These are phyloP conservation scores for Zalophus californianus DNA, from an alignment of 2,797 vertebrate genomes.

Conservation along the genomic window DNA sequence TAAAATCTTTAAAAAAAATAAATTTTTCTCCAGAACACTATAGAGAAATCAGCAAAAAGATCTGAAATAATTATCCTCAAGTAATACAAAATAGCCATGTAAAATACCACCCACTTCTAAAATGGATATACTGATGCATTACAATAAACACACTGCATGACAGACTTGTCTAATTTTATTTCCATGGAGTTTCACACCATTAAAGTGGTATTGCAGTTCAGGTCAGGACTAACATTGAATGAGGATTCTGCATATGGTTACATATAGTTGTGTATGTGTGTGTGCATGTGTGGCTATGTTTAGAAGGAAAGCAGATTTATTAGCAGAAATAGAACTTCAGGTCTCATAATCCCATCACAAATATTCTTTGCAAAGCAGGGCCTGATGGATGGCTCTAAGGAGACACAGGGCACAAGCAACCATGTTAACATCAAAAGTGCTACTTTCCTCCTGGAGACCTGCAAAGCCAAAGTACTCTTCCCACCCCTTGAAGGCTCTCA, in stretches of 20 bases:
- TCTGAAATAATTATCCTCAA: conserved; percentile 52
- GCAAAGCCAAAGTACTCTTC: background rate
- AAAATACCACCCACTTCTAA: conserved; percentile 55
- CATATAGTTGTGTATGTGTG: background rate
- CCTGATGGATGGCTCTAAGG: background rate
- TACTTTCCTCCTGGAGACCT: background rate
- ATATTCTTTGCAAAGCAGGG: background rate
- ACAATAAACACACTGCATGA: conserved; percentile 21
- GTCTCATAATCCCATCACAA: background rate
- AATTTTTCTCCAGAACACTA: conserved; percentile 28
- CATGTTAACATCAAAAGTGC: background rate
- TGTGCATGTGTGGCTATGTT: background rate
- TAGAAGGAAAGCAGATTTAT: background rate
- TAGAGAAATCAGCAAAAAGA: conserved; percentile 33
- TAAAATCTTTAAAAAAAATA: background rate
- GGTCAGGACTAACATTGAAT: conserved; percentile 13
- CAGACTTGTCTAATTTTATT: conserved; percentile 52
- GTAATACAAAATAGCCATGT: conserved; percentile 51
- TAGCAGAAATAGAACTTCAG: conserved; percentile 1
- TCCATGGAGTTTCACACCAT: conserved; percentile 17
- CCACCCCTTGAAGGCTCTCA: background rate
- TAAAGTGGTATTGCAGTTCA: conserved; percentile 6
- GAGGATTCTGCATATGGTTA: background rate
- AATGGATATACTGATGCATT: conserved; percentile 26
- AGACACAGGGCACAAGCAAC: background rate